These are phyloP conservation scores for Psilanteris sp. DNA, from an alignment of 1,140 invertebrate species.

Conservation along the genomic window DNA sequence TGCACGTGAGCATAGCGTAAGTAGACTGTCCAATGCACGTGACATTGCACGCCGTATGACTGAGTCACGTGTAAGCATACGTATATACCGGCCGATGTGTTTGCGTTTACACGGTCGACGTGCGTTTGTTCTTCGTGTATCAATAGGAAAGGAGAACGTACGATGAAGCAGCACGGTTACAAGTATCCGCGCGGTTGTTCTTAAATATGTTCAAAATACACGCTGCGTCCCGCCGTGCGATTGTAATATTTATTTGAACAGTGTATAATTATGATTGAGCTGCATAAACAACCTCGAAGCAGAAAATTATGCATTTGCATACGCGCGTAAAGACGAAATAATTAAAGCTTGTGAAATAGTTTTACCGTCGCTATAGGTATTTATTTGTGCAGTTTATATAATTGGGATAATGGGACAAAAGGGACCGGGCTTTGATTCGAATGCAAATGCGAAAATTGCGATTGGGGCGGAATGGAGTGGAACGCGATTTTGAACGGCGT, in stretches of 20 bases:
- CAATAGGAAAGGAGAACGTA: conserved; percentile 60
- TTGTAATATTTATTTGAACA: conserved; percentile 53
- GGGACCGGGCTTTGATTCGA: no score
- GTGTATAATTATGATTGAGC: conserved; percentile 16
- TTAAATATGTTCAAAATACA: conserved; percentile 44
- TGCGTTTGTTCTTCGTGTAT: conserved; percentile 52
- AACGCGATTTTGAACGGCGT: no score
- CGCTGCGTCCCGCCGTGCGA: conserved; percentile 9
- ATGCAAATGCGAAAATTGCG: no score
- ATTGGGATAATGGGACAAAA: no score
- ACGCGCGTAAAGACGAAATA: no score
- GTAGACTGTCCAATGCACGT: conserved; percentile 73
- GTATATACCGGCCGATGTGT: conserved; percentile 36
- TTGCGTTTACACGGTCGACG: conserved; percentile 36
- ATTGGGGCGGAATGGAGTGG: no score
- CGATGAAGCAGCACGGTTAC: conserved; percentile 49
- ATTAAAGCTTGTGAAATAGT: conserved; percentile 40
- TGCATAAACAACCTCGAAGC: not conserved
- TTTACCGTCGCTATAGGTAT: conserved; percentile 14
- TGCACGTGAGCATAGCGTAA: conserved; percentile 70
- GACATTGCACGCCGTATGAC: conserved; percentile 65
- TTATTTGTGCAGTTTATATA: conserved; percentile 10
- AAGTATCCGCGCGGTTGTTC: conserved; percentile 23
- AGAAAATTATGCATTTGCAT: conserved; percentile 19
- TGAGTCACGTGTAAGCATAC: conserved; percentile 63